phyloP scores from a whole-genome alignment of 1,140 invertebrate genomes.

The Amyelois transitella region DNA sequence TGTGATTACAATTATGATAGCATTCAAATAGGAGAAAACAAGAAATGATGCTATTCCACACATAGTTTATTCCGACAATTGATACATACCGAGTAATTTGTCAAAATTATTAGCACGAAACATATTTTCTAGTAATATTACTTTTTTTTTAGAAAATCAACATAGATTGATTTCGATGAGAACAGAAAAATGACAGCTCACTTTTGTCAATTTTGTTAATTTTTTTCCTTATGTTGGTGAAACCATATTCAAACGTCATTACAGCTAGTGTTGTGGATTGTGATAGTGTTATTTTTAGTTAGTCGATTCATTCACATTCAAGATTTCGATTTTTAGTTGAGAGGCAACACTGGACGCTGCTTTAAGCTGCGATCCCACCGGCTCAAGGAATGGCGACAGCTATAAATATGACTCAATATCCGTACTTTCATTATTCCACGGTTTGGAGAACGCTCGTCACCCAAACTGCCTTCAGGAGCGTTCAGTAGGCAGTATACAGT shows the following conservation, averaged over 20 bases:
- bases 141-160: conserved; percentile 60
- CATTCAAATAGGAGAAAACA: no score
- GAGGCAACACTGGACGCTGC: no score
- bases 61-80: neutral
- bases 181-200: conserved; percentile 65
- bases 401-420: no score
- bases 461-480: no score
- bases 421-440: no score
- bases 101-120: conserved; percentile 77
- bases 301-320: no score
- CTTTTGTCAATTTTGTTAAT: conserved; percentile 58
- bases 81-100: conserved; percentile 77
- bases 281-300: neutral
- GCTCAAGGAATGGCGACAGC: no score
- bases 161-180: conserved; percentile 51
- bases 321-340: no score
- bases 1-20: conserved; percentile 19
- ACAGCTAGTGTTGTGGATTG: neutral
- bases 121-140: conserved; percentile 66
- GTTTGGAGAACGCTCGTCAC: no score
- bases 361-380: no score
- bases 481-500: no score
- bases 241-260: conserved; percentile 6
- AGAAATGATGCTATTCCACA: neutral
- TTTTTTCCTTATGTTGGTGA: conserved; percentile 37